Evolutionary conservation across 2,113 vertebrate species (phyloP).

Genomic region (Protobothrops mucrosquamatus): DNA sequence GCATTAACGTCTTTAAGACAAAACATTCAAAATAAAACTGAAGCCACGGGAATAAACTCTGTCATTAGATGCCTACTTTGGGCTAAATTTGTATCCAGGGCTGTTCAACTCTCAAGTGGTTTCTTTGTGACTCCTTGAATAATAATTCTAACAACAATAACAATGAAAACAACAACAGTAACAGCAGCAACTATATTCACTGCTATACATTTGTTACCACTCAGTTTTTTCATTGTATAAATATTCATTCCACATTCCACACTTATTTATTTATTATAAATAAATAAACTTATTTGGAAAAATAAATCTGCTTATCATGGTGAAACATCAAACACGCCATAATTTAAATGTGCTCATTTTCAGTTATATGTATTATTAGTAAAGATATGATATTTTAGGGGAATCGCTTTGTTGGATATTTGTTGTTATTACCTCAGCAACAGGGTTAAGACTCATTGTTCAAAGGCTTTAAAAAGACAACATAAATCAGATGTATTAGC

Average conservation of each 20-base stretch:
- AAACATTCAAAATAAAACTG: constrained; percentile 82
- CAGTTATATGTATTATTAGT: constrained; percentile 54
- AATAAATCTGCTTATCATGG: neutral
- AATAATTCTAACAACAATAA: constrained; percentile 74
- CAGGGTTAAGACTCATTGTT: constrained; percentile 25
- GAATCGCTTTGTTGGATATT: constrained; percentile 37
- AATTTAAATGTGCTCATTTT: constrained; percentile 40
- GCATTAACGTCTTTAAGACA: constrained; percentile 84
- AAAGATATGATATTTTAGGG: constrained; percentile 63
- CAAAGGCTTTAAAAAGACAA: constrained; percentile 59
- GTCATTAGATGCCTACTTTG: constrained; percentile 83
- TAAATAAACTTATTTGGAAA: neutral
- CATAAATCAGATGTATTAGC: constrained; percentile 59
- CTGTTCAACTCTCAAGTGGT: constrained; percentile 71
- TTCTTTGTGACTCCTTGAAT: constrained; percentile 68
- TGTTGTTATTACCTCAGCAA: constrained; percentile 49
- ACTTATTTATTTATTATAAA: neutral
- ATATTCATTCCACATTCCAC: constrained; percentile 53
- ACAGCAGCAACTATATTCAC: constrained; percentile 3
- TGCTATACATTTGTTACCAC: neutral
- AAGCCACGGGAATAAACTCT: constrained; percentile 75
- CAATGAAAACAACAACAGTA: constrained; percentile 71
- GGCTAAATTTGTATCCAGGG: constrained; percentile 77
- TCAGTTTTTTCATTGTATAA: constrained; percentile 56
- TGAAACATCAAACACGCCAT: neutral